Evolutionary conservation across 2,797 vertebrate species (phyloP).

Genomic region (Streptopelia turtur): DNA sequence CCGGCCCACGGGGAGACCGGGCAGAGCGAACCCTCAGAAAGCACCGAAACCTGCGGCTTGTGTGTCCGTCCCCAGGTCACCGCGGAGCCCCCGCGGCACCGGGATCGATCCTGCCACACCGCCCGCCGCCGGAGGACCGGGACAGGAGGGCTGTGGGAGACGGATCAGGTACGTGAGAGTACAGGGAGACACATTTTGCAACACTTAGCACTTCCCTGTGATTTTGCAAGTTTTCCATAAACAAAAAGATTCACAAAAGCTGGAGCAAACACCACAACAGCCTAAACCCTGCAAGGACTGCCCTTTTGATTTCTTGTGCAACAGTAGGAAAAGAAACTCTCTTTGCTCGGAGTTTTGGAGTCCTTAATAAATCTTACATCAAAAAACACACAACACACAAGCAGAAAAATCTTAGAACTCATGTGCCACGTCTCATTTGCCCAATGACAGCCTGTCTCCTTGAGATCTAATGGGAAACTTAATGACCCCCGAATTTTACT

Average conservation of each 20-base stretch:
- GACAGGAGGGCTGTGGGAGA: background rate
- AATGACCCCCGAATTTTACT: slow-evolving; percentile 56
- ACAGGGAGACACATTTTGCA: background rate
- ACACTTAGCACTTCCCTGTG: background rate
- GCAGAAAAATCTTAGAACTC: background rate
- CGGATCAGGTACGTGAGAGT: background rate
- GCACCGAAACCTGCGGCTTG: background rate
- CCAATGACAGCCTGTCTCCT: slow-evolving; percentile 29
- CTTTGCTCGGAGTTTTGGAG: background rate
- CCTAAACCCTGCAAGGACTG: background rate
- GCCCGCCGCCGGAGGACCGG: background rate
- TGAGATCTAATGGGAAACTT: slow-evolving; percentile 53
- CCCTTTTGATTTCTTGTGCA: background rate
- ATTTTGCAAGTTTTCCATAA: background rate
- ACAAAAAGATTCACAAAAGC: background rate
- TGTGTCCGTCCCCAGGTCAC: background rate
- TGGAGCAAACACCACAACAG: background rate
- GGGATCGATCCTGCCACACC: background rate
- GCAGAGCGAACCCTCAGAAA: background rate
- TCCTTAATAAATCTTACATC: background rate
- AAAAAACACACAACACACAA: background rate
- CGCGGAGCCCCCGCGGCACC: accelerated
- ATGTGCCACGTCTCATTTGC: background rate
- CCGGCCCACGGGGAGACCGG: background rate
- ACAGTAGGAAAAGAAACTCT: background rate